A percentile compares a stretch with the other conserved stretches of the same genome.
Evolutionary conservation across 2,113 vertebrate genomes (phyloP).

Genomic region (Geococcyx californianus): DNA sequence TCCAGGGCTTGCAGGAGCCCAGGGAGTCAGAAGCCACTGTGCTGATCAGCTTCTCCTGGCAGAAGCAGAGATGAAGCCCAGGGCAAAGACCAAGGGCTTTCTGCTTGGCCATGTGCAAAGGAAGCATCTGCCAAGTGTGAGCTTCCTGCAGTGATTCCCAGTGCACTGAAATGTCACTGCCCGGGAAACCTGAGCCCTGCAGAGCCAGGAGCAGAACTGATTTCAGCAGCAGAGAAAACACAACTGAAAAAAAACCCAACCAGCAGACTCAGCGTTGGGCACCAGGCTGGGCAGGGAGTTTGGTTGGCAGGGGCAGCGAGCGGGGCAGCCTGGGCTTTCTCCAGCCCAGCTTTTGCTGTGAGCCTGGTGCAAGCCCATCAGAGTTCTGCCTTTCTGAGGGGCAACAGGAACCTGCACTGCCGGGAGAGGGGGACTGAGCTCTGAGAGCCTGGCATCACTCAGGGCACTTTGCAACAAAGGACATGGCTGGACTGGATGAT

Average conservation of each 20-base stretch:
- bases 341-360: neutral
- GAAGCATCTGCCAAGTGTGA: neutral
- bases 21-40: neutral
- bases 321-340: neutral
- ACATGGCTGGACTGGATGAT: too few relatives aligned
- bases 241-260: neutral
- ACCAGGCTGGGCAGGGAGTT: fast-evolving
- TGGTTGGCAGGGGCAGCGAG: fast-evolving
- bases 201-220: neutral
- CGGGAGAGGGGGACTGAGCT: neutral
- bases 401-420: neutral
- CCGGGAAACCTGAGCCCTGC: neutral
- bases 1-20: neutral
- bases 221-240: neutral
- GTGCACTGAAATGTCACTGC: neutral
- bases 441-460: neutral
- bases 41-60: neutral
- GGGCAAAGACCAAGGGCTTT: neutral
- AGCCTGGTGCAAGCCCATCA: neutral
- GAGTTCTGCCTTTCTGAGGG: neutral
- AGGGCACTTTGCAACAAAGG: fast-evolving
- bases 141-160: neutral
- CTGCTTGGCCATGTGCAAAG: neutral
- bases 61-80: neutral
- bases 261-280: neutral